A percentile compares a stretch with the other conserved stretches of the same genome.
phyloP scores from a whole-genome alignment of 2,888 invertebrate species.

The Oegoconia quadripuncta region DNA sequence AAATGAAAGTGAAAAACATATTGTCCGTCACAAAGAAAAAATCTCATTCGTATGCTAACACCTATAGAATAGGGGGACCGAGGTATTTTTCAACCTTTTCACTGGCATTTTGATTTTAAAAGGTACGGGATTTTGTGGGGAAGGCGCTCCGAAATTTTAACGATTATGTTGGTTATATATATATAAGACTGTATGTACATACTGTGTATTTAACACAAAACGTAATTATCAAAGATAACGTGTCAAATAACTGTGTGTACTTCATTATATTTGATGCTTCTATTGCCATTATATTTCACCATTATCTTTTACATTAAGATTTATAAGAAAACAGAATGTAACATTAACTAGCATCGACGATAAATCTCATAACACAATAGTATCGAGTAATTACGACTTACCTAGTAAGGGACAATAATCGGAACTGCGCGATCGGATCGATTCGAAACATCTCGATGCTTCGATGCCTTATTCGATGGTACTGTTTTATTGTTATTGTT shows the following conservation, averaged over 20 bases:
- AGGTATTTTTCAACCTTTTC: constrained; percentile 43
- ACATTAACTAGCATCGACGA: constrained; percentile 33
- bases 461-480: constrained; percentile 67
- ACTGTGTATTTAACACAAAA: too few relatives aligned
- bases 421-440: constrained; percentile 46
- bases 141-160: too few relatives aligned
- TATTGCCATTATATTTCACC: neutral
- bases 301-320: constrained; percentile 6
- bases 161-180: too few relatives aligned
- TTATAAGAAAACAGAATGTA: constrained; percentile 13
- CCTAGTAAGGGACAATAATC: constrained; percentile 73
- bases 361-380: constrained; percentile 59
- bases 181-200: too few relatives aligned
- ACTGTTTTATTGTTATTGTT: constrained; percentile 62
- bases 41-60: constrained; percentile 51
- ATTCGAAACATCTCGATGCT: constrained; percentile 43
- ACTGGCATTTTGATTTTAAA: constrained; percentile 31
- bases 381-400: constrained; percentile 60
- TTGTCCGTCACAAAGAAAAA: constrained; percentile 36
- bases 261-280: neutral
- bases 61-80: constrained; percentile 31
- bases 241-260: too few relatives aligned
- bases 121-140: constrained; percentile 11
- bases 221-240: too few relatives aligned
- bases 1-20: constrained; percentile 46